Percentiles rank a stretch among this genome's conserved stretches.
Evolutionary conservation across 2,113 vertebrate species (phyloP).

Genomic region (Macquaria australasica): DNA sequence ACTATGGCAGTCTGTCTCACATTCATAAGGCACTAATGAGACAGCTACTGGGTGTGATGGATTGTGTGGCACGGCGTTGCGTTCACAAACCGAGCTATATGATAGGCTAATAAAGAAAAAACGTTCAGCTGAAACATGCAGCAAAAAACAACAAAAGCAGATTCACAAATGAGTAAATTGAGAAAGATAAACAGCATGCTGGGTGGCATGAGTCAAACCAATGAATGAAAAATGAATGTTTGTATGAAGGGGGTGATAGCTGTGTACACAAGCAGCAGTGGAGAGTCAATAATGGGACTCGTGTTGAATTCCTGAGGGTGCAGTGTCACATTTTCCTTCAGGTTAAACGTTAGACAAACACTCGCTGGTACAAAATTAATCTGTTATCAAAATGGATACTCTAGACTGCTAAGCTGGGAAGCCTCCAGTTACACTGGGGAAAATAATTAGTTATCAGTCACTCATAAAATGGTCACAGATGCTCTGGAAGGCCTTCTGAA

Average conservation of each 20-base stretch:
- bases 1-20: slow-evolving; percentile 12
- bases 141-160: background rate
- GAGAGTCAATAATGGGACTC: slow-evolving; percentile 1
- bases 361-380: background rate
- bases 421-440: background rate
- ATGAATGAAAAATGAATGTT: background rate
- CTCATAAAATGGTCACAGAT: slow-evolving; percentile 13
- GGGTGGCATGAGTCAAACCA: background rate
- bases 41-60: slow-evolving; percentile 24
- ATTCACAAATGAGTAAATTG: background rate
- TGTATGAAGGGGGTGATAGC: background rate
- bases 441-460: slow-evolving; percentile 8
- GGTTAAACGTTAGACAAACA: slow-evolving; percentile 5
- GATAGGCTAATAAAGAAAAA: no score
- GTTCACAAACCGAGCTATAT: slow-evolving; percentile 10
- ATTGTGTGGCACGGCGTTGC: background rate
- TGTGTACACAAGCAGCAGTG: background rate
- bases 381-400: background rate
- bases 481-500: background rate
- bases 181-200: background rate
- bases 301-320: background rate
- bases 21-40: slow-evolving; percentile 45
- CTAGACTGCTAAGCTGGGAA: background rate
- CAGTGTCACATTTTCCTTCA: slow-evolving; percentile 1
- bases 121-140: background rate